Evolutionary conservation across 2,888 invertebrate genomes (phyloP), one percentile per base, ranked within the genome.

Genomic region (Eristalis tenax): DNA sequence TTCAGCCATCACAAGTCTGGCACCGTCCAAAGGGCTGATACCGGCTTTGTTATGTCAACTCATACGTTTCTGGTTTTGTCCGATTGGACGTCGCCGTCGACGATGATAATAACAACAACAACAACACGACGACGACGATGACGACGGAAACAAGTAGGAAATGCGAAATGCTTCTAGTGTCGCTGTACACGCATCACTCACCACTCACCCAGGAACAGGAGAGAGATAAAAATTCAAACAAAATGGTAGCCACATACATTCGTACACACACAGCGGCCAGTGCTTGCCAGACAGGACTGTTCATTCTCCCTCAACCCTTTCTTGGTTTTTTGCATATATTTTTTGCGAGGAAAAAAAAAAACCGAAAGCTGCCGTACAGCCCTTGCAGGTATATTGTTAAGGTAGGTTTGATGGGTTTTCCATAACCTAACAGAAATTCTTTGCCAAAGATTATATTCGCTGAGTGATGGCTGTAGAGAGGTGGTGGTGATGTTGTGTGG

Each of bases 21-120:
- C 81, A 81, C 84, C 80, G 88, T 88, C 84, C 81, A 81, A 88
- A 81, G 84, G 80, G 79, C 83, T 87, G 87, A 88, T 81, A 81
- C 88, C 74, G 84, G 88, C 88, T 88, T 88, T 88, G 88, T 88
- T 84, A 81, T 88, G 84, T 88, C 88, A 84, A 88, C 88, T 84
- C 81, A 88, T 84, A 88, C 84, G 88, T 81, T 88, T 84, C 83
- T 80, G 84, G 70, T 78, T 77, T 81, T 88, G 74, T 88, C 77
- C 88, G 80, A 87, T 87, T 87, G 79, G 83, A 83, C 50, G 77
- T 13, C 68, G 35, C 61, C 57, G 57, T 2, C 57, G 22, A 18
- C 6, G 22, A 57, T 23, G 23, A 57, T 13, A 23, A 23, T 10
- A 10, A 64, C 6, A 10, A 13, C 40, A 22, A 70, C 57, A 64